Percentiles rank a stretch among this genome's conserved stretches.
Evolutionary conservation across 2,113 vertebrate species (phyloP).

Genomic region (Sphyrna mokarran): DNA sequence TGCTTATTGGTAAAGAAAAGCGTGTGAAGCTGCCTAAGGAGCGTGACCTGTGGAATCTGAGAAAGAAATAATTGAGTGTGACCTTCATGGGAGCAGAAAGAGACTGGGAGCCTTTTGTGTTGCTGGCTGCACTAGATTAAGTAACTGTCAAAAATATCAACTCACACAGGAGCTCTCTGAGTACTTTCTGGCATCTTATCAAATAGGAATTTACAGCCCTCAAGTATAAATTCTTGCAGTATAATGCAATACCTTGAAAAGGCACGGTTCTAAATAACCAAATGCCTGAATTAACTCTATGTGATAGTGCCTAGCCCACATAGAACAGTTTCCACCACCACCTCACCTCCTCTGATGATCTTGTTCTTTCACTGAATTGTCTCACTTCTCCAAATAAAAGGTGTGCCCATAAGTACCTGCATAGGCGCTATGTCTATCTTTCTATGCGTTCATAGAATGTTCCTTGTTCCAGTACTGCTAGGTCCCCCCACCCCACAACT

Average conservation of each 20-base stretch:
- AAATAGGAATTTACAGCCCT: neutral
- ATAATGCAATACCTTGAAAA: neutral
- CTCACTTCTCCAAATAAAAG: neutral
- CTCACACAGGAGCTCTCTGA: neutral
- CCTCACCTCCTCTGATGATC: neutral
- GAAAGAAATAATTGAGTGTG: neutral
- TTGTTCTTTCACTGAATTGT: neutral
- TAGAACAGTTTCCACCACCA: no score
- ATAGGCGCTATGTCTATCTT: no score
- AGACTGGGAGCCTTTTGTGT: slow-evolving; percentile 12
- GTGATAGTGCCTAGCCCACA: neutral
- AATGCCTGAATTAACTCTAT: neutral
- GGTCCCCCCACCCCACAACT: no score
- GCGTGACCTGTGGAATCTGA: neutral
- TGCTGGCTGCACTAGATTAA: neutral
- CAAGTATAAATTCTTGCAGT: neutral
- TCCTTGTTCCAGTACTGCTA: no score
- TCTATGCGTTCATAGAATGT: no score
- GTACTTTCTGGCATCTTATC: neutral
- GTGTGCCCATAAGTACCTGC: no score
- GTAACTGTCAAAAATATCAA: slow-evolving; percentile 25
- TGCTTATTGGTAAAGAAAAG: neutral
- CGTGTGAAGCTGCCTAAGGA: fast-evolving
- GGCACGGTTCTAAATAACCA: neutral
- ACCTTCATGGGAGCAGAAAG: neutral